Evolutionary conservation across 1,140 invertebrate genomes (phyloP).

Genomic region (Lordiphosa collinella): DNA sequence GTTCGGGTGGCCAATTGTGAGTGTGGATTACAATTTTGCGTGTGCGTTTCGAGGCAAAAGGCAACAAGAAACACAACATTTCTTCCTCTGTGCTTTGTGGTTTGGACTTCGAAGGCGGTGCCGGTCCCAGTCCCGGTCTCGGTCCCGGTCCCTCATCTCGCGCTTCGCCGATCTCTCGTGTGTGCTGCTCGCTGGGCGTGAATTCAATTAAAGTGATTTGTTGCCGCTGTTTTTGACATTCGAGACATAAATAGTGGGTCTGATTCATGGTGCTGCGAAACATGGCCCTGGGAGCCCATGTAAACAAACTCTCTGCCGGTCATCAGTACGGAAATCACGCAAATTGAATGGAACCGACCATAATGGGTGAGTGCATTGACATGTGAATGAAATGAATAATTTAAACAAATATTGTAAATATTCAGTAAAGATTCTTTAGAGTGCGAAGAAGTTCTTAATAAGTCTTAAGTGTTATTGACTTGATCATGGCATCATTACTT

Average conservation of each 20-base stretch:
- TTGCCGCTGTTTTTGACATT: constrained; percentile 66
- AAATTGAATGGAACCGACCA: neutral
- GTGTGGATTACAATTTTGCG: constrained; percentile 64
- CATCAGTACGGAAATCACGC: neutral
- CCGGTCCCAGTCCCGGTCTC: constrained; percentile 10
- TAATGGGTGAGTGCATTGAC: neutral
- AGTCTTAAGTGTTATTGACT: too few relatives aligned
- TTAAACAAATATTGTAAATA: too few relatives aligned
- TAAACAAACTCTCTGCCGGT: constrained; percentile 20
- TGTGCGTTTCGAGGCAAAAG: constrained; percentile 37
- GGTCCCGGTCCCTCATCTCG: constrained; percentile 3
- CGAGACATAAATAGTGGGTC: constrained; percentile 52
- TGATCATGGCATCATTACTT: too few relatives aligned
- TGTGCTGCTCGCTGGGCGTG: constrained; percentile 45
- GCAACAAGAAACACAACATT: constrained; percentile 34
- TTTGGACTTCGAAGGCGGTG: constrained; percentile 8
- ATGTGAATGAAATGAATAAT: too few relatives aligned
- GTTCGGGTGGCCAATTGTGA: constrained; percentile 47
- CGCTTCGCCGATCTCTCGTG: constrained; percentile 31
- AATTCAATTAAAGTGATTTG: constrained; percentile 75
- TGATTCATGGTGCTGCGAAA: constrained; percentile 52
- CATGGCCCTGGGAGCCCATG: constrained; percentile 9
- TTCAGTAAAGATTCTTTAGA: too few relatives aligned
- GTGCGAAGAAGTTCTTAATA: too few relatives aligned
- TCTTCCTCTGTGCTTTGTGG: constrained; percentile 21